These are phyloP conservation scores for Sanderia malayensis DNA, from an alignment of 30 jellyfish, hydroid and myxozoan genomes.

Conservation along the genomic window DNA sequence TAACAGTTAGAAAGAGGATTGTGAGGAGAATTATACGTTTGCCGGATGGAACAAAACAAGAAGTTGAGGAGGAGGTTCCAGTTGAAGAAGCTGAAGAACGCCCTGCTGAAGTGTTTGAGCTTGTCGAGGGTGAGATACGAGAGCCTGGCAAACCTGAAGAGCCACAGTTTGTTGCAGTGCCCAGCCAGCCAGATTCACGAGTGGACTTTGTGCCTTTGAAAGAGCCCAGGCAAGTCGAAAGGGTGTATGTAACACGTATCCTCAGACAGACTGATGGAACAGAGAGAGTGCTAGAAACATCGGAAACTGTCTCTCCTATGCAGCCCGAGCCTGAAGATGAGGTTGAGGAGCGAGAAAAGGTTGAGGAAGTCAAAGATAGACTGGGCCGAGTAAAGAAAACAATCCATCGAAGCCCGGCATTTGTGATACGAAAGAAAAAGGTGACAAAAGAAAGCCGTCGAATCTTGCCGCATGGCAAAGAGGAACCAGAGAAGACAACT, in stretches of 20 bases:
- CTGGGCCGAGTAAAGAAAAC: background rate
- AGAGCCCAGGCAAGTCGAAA: conserved; percentile 5
- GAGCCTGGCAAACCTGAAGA: conserved; percentile 2
- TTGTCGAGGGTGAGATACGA: background rate
- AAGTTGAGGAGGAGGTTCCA: conserved; percentile 58
- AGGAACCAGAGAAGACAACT: conserved; percentile 8
- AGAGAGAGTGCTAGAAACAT: conserved; percentile 9
- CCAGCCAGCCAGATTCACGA: background rate
- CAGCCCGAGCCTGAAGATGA: conserved; percentile 3
- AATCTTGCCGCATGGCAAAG: conserved; percentile 9
- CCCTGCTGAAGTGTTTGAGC: background rate
- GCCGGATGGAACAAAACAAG: conserved; percentile 71
- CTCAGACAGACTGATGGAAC: conserved; percentile 4
- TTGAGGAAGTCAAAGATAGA: background rate
- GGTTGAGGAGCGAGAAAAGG: background rate
- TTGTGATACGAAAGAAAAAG: background rate
- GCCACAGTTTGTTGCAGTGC: background rate
- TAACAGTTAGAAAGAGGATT: conserved; percentile 62
- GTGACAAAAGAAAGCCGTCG: conserved; percentile 1
- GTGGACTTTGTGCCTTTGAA: background rate
- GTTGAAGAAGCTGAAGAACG: conserved; percentile 44
- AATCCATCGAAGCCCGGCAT: background rate
- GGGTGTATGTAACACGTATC: conserved; percentile 12
- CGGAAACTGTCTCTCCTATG: conserved; percentile 4
- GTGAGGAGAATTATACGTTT: conserved; percentile 42